A percentile compares a stretch with the other conserved stretches of the same genome.
These are phyloP conservation scores for Pachyramphus minor DNA, from an alignment of 2,113 vertebrate species.

Conservation along the genomic window DNA sequence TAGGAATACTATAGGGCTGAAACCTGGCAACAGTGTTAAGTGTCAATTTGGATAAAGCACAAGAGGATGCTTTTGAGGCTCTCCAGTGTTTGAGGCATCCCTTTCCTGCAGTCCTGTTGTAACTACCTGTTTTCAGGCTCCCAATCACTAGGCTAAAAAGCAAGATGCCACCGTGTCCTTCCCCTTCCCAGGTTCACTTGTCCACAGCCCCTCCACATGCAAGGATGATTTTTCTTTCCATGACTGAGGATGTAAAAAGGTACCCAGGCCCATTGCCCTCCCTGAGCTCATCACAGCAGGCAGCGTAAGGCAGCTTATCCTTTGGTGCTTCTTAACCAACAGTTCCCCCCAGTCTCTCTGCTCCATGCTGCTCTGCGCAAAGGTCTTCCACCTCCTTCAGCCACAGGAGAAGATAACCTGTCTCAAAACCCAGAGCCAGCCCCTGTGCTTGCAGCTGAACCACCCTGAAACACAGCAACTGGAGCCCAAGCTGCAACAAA, in stretches of 20 bases:
- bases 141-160: background rate
- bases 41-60: background rate
- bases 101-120: background rate
- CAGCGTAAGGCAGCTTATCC: background rate
- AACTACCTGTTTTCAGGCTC: background rate
- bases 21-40: background rate
- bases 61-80: background rate
- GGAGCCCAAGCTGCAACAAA: background rate
- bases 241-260: background rate
- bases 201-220: background rate
- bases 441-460: background rate
- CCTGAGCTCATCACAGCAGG: background rate
- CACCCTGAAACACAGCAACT: background rate
- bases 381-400: rapidly evolving
- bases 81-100: background rate
- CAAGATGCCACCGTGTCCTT: background rate
- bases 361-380: background rate
- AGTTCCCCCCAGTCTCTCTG: background rate
- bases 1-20: background rate
- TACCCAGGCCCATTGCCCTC: background rate
- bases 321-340: background rate
- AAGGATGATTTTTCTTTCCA: background rate
- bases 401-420: background rate
- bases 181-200: background rate
- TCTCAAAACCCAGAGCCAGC: background rate